Evolutionary conservation across 2,113 vertebrate species (phyloP).

Genomic region (Indicator indicator): DNA sequence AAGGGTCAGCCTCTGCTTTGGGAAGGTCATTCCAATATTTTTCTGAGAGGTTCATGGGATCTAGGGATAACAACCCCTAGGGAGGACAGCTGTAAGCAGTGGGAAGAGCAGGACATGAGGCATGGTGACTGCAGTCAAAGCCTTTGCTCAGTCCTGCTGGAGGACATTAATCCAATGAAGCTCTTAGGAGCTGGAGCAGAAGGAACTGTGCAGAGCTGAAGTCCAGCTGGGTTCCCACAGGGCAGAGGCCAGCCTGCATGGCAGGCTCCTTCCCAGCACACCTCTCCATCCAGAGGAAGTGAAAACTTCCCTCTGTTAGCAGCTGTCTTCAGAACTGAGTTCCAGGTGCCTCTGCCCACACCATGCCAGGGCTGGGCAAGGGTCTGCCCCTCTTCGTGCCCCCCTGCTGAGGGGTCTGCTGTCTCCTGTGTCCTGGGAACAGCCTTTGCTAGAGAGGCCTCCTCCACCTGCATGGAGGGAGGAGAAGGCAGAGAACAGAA

Average conservation of each 20-base stretch:
- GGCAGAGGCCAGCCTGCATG: neutral
- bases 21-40: neutral
- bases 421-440: neutral
- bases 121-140: neutral
- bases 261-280: neutral
- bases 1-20: conserved; percentile 1
- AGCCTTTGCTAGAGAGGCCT: neutral
- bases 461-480: neutral
- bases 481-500: neutral
- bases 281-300: neutral
- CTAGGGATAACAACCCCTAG: neutral
- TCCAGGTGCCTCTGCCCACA: neutral
- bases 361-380: neutral
- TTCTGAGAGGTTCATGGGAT: neutral
- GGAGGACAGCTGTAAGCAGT: neutral
- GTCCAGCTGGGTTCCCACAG: neutral
- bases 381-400: neutral
- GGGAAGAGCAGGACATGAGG: neutral
- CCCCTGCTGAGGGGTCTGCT: neutral
- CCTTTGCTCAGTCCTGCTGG: neutral
- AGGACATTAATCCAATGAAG: neutral
- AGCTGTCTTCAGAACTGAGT: neutral
- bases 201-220: neutral
- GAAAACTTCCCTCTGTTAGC: neutral
- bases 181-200: neutral